Percentiles rank a stretch among this genome's conserved stretches.
Evolutionary conservation across 2,888 invertebrate species (phyloP).

Genomic region (Papilio gigon): DNA sequence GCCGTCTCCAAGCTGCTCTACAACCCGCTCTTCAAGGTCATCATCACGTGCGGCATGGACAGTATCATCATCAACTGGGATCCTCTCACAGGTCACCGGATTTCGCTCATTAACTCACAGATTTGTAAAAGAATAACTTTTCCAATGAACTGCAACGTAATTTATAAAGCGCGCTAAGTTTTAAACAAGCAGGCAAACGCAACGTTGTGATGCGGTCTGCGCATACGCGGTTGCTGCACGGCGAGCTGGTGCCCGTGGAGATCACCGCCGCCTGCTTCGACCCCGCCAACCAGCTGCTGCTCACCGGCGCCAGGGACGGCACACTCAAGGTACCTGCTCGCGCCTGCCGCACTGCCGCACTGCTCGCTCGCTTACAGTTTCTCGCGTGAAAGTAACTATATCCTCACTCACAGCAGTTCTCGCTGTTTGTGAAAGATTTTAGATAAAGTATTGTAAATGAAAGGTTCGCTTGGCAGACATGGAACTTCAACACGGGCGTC

Average conservation of each 20-base stretch:
- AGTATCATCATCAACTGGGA: constrained; percentile 93
- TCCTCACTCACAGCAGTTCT: no score
- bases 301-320: constrained; percentile 91
- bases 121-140: not conserved
- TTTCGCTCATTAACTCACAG: not conserved
- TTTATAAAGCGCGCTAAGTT: not conserved
- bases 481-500: constrained; percentile 92
- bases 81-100: constrained; percentile 82
- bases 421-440: not conserved
- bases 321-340: constrained; percentile 82
- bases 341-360: not conserved
- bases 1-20: constrained; percentile 88
- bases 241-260: constrained; percentile 85
- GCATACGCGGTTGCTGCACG: constrained; percentile 85
- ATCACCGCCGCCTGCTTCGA: constrained; percentile 91
- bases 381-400: not conserved
- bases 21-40: constrained; percentile 87
- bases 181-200: constrained; percentile 79
- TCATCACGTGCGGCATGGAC: constrained; percentile 90
- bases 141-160: constrained; percentile 37
- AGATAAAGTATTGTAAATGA: not conserved
- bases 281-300: constrained; percentile 86
- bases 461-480: constrained; percentile 75
- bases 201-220: constrained; percentile 86
- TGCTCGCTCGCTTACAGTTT: not conserved